Evolutionary conservation across 2,888 invertebrate genomes (phyloP), one percentile per base, ranked within the genome.

Genomic region (Drosophila buzzatii): DNA sequence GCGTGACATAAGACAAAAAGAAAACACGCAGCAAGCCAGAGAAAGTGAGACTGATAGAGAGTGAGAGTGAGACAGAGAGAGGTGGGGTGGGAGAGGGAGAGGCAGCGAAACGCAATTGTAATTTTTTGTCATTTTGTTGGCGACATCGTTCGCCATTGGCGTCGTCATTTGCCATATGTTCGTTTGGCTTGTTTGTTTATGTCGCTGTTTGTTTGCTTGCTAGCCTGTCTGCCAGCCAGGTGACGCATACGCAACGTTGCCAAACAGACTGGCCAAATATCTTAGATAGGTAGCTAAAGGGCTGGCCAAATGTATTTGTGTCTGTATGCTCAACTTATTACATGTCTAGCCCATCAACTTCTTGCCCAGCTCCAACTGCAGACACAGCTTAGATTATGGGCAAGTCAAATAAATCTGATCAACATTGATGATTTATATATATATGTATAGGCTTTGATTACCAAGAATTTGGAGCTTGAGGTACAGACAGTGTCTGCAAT

Each of bases 91-190:
- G 8, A 39, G 16, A 39, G 7, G 1, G 16, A 16, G 2, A 6
- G 37, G 1, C 5, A 6, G 16, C 6, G 37, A 51, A 64, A 81
- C 72, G 73, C 86, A 81, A 81, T 75, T 87, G 75, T 86, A 86
- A 84, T 84, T 84, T 84, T 84, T 88, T 79, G 88, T 63, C 79
- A 88, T 88, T 87, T 82, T 74, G 85, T 62, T 58, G 85, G 82
- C 75, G 77, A 53, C 79, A 63, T 58, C 73, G 60, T 68, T 63
- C 51, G 70, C 57, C 64, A 65, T 59, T 52, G 47, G 44, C 73
- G 41, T 64, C 56, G 55, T 44, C 56, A 66, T 67, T 63, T 37
- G 67, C 77, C 77, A 81, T 73, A 79, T 79, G 81, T 58, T 70
- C 47, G 44, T 16, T 39, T 39, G 35, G 53, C 44, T 65, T 76